Conservation (phyloP, 2,888 invertebrate species). For the Trichacis sp. region DNA sequence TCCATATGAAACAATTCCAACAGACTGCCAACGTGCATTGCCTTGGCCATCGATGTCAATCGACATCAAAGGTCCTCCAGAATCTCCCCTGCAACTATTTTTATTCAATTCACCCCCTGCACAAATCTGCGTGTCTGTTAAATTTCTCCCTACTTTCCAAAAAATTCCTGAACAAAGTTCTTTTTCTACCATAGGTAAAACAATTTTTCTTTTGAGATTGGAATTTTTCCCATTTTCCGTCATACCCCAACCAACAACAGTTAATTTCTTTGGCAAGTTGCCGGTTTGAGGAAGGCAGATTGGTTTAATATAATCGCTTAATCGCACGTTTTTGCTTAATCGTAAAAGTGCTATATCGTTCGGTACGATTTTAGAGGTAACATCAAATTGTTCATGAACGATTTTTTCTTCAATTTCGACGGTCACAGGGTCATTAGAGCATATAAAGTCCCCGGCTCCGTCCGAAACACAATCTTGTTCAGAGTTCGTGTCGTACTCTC, state of each 20-base stretch:
- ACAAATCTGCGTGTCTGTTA: constrained; percentile 74
- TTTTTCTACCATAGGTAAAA: too few species aligned
- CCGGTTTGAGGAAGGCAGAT: constrained; percentile 72
- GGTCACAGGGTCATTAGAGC: constrained; percentile 74
- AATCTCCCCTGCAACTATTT: constrained; percentile 83
- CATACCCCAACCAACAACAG: constrained; percentile 74
- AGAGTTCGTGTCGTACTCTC: constrained; percentile 77
- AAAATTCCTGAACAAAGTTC: too few species aligned
- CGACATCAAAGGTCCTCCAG: constrained; percentile 77
- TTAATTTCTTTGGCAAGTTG: constrained; percentile 66
- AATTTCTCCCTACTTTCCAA: constrained; percentile 61
- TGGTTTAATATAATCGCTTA: constrained; percentile 73
- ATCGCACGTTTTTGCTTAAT: constrained; percentile 71
- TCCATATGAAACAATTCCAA: constrained; percentile 76
- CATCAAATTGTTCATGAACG: constrained; percentile 75
- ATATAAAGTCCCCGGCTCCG: constrained; percentile 64
- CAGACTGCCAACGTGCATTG: constrained; percentile 67
- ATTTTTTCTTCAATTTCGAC: constrained; percentile 75
- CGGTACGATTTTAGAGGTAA: constrained; percentile 4
- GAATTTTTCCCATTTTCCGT: too few species aligned
- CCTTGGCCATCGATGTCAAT: constrained; percentile 29
- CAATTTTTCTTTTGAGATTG: too few species aligned
- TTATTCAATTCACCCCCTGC: constrained; percentile 78
- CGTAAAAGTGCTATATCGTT: constrained; percentile 82
- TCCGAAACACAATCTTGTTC: constrained; percentile 73